phyloP scores from a whole-genome alignment of 92 coral and sea anemone species.

The Siderastrea radians region DNA sequence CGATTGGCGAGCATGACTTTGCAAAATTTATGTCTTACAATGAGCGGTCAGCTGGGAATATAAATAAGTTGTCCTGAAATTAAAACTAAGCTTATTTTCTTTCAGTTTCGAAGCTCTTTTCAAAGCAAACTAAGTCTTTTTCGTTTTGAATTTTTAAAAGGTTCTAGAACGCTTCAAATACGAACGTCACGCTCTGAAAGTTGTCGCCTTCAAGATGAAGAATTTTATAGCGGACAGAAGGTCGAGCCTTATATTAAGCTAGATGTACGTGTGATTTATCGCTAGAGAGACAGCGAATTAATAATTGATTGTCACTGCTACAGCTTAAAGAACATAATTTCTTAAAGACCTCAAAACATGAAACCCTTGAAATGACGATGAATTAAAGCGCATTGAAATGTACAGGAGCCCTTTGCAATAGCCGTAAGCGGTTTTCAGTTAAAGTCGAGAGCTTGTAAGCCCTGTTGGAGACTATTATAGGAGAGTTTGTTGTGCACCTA shows the following conservation, averaged over 20 bases:
- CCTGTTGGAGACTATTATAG: no score
- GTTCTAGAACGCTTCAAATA: not conserved
- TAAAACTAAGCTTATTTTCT: not conserved
- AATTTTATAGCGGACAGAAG: no score
- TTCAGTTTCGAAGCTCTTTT: not conserved
- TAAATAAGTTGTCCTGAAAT: not conserved
- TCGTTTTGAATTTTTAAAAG: not conserved
- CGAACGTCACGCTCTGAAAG: not conserved
- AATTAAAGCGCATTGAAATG: no score
- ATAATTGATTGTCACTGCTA: conserved; percentile 12
- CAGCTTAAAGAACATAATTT: not conserved
- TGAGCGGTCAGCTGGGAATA: no score
- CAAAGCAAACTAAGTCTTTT: not conserved
- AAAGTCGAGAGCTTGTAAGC: no score
- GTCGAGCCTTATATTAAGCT: not conserved
- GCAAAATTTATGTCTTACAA: no score
- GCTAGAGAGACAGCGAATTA: not conserved
- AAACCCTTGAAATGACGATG: not conserved
- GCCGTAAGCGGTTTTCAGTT: no score
- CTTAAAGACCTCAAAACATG: not conserved
- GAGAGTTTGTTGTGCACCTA: no score
- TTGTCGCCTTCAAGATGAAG: no score
- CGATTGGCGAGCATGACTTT: conserved; percentile 12
- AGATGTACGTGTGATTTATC: not conserved
- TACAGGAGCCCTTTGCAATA: no score